phyloP scores from a whole-genome alignment of 2,888 invertebrate species.

The Thysanoteuthis rhombus region DNA sequence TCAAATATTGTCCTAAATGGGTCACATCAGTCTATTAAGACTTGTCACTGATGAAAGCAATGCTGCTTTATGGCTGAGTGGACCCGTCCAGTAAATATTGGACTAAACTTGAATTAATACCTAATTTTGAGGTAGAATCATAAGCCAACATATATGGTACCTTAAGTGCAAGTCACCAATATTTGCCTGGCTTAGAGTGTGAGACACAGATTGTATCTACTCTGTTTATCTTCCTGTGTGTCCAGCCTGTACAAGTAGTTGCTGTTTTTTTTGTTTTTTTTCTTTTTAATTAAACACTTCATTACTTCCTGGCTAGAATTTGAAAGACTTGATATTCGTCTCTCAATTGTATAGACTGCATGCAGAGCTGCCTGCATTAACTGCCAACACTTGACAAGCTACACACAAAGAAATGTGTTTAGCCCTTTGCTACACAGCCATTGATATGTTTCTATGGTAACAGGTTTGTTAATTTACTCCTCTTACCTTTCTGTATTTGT shows the following conservation, averaged over 20 bases:
- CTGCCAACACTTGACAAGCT: conserved; percentile 12
- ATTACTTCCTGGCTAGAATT: not conserved
- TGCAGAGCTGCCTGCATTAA: not conserved
- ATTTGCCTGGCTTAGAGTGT: not conserved
- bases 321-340: not conserved
- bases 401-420: not conserved
- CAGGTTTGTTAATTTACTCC: not conserved
- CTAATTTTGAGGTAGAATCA: no score
- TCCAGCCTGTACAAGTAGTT: not conserved
- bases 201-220: not conserved
- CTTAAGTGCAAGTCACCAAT: no score
- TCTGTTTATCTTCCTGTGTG: not conserved
- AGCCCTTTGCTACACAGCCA: not conserved
- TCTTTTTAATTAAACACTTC: not conserved
- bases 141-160: no score
- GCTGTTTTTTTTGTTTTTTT: not conserved
- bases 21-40: no score
- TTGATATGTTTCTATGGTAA: not conserved
- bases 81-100: no score
- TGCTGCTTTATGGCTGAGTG: no score
- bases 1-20: no score
- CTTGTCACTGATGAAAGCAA: no score
- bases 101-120: no score
- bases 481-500: not conserved
- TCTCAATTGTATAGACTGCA: not conserved